These are phyloP conservation scores for Drosophila sulfurigaster DNA, from an alignment of 1,140 invertebrate genomes.

Conservation along the genomic window DNA sequence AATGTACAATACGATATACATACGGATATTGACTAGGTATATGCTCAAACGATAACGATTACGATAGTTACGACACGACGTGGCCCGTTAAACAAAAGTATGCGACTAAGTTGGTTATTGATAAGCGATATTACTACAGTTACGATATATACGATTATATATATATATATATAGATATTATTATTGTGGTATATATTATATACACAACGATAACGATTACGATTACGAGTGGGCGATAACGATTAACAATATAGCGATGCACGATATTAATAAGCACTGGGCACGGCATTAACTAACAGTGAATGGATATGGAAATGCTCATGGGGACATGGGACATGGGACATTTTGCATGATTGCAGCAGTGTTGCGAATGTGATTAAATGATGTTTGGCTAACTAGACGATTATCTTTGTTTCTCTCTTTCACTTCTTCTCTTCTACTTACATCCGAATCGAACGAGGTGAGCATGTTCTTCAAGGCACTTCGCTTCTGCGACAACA, in stretches of 20 bases:
- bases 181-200: constrained; percentile 49
- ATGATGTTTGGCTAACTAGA: constrained; percentile 1
- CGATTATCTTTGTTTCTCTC: too few species aligned
- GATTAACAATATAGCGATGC: constrained; percentile 18
- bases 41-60: constrained; percentile 78
- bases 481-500: constrained; percentile 94
- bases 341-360: constrained; percentile 1
- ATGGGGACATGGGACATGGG: constrained; percentile 7
- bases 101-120: constrained; percentile 17
- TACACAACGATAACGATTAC: constrained; percentile 59
- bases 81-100: constrained; percentile 19
- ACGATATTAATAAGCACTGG: constrained; percentile 22
- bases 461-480: constrained; percentile 94
- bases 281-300: constrained; percentile 8
- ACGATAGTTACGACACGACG: constrained; percentile 38
- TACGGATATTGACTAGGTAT: constrained; percentile 85
- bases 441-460: constrained; percentile 95
- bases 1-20: constrained; percentile 66
- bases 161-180: constrained; percentile 36
- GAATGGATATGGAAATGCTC: constrained; percentile 16
- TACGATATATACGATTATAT: constrained; percentile 24
- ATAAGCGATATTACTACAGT: constrained; percentile 29
- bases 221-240: constrained; percentile 24
- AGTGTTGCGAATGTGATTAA: background rate
- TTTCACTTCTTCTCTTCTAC: constrained; percentile 55